A percentile compares a stretch with the other conserved stretches of the same genome.
Conservation (phyloP, 2,888 invertebrate species). For the Nasonovia ribisnigri region DNA sequence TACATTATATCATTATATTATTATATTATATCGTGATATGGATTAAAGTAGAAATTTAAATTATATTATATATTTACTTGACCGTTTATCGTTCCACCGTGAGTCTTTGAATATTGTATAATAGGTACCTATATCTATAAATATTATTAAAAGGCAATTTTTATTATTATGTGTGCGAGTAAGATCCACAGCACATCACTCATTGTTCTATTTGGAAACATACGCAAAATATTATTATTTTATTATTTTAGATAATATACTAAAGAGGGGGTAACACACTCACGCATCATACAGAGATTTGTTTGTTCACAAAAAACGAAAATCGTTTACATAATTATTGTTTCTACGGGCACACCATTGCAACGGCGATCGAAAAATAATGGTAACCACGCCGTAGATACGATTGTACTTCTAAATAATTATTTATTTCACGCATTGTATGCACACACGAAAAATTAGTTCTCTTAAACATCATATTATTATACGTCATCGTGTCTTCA, state of each 20-base stretch:
- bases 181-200: too few relatives aligned
- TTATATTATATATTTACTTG: not conserved
- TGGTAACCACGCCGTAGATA: not conserved
- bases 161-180: too few relatives aligned
- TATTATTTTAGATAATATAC: too few relatives aligned
- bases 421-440: not conserved
- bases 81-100: not conserved
- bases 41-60: conserved; percentile 32
- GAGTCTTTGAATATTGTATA: not conserved
- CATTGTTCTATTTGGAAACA: too few relatives aligned
- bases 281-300: too few relatives aligned
- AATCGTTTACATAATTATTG: too few relatives aligned
- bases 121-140: not conserved
- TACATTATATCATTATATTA: not conserved
- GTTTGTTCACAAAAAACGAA: too few relatives aligned
- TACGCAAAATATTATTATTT: too few relatives aligned
- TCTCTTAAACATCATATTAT: not conserved
- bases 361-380: not conserved
- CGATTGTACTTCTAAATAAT: not conserved
- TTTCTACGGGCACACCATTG: not conserved
- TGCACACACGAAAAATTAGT: not conserved
- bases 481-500: conserved; percentile 5
- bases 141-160: not conserved
- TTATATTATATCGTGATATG: too few relatives aligned
- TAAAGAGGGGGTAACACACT: too few relatives aligned